Percentiles rank a stretch among this genome's conserved stretches.
Conservation (phyloP, 2,113 vertebrate genomes). For the Protobothrops mucrosquamatus region DNA sequence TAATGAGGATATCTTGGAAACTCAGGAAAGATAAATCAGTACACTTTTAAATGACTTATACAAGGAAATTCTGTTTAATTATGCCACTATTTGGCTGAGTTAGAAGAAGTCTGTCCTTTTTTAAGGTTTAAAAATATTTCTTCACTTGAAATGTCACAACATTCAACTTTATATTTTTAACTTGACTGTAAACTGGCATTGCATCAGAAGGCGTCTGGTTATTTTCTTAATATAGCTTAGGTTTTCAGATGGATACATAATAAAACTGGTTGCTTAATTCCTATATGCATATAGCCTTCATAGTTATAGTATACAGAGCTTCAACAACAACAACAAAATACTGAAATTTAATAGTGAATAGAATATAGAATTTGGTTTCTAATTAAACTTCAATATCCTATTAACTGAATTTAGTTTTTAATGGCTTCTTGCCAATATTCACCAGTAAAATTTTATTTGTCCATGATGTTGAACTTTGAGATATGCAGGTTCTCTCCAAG, state of each 20-base stretch:
- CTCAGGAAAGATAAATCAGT: background rate
- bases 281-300: background rate
- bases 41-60: background rate
- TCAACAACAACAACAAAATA: background rate
- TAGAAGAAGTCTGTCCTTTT: background rate
- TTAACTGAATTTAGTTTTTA: background rate
- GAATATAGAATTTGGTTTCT: background rate
- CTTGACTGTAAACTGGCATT: slow-evolving; percentile 44
- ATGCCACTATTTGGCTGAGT: background rate
- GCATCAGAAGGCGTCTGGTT: slow-evolving; percentile 68
- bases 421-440: background rate
- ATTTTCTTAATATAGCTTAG: slow-evolving; percentile 66
- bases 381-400: background rate
- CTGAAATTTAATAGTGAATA: background rate
- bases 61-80: background rate
- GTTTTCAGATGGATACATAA: slow-evolving; percentile 39
- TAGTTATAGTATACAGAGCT: background rate
- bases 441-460: background rate
- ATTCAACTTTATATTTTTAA: slow-evolving; percentile 65
- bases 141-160: slow-evolving; percentile 60
- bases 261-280: background rate
- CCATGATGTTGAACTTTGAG: background rate
- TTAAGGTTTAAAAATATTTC: slow-evolving; percentile 40
- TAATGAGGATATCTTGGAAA: background rate
- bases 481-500: background rate